A percentile compares a stretch with the other conserved stretches of the same genome.
Conservation (phyloP, 1,140 invertebrate species). For the Camponotus pennsylvanicus region DNA sequence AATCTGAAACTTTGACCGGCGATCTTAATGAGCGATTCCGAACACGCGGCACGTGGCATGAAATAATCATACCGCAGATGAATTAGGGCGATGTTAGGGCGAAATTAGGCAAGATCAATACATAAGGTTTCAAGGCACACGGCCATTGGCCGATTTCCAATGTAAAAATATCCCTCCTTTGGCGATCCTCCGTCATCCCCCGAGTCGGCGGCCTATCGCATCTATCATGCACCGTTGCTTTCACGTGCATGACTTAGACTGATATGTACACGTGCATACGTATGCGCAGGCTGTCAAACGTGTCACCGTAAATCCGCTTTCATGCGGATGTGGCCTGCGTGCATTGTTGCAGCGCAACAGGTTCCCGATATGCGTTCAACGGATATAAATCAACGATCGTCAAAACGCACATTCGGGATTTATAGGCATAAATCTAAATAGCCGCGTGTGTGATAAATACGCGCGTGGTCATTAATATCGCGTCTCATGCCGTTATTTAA, state of each 20-base stretch:
- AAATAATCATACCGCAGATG: conserved; percentile 40
- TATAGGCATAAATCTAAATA: too few relatives aligned
- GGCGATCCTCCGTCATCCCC: background rate
- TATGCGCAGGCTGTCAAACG: conserved; percentile 22
- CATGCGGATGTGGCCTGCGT: conserved; percentile 5
- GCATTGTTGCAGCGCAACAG: conserved; percentile 44
- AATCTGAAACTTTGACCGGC: background rate
- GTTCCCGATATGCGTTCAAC: conserved; percentile 9
- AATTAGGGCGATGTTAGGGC: conserved; percentile 34
- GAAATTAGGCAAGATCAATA: conserved; percentile 57
- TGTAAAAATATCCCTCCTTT: conserved; percentile 53
- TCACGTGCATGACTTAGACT: background rate
- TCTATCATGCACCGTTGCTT: conserved; percentile 31
- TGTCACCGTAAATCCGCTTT: conserved; percentile 27
- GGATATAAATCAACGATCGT: conserved; percentile 49
- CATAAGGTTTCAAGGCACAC: conserved; percentile 47
- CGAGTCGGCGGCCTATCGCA: too few relatives aligned
- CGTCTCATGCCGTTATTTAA: background rate
- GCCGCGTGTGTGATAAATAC: background rate
- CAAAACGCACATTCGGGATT: conserved; percentile 27
- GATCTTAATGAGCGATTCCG: conserved; percentile 6
- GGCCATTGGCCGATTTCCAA: conserved; percentile 60
- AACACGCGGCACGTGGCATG: background rate
- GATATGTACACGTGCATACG: background rate
- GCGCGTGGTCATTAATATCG: conserved; percentile 4